Evolutionary conservation across 1,140 invertebrate species (phyloP), one percentile per base, ranked within the genome.

Genomic region (Hycleus cichorii): DNA sequence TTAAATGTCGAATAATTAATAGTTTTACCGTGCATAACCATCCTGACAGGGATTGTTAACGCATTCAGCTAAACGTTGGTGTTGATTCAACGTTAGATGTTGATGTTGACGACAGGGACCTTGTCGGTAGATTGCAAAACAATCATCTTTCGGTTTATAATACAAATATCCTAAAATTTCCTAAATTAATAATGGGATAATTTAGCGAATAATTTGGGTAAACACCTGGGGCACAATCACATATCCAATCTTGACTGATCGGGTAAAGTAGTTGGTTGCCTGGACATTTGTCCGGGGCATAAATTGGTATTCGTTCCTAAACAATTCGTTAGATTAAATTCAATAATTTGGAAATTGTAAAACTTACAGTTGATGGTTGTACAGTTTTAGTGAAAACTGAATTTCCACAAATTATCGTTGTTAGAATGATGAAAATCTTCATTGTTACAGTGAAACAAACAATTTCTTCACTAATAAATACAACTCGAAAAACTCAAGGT

Each of bases 211-310:
- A 18, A 18, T 18, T 18, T 18, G 18, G 32, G 4, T 32, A 32
- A 32, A 32, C 7, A 83, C 82, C 76, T 58, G 80, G 76, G 54
- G 74, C 79, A 66, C 86, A 88, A 57, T 87, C 85, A 57, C 85
- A 88, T 24, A 84, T 78, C 80, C 82, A 83, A 60, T 81, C 78
- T 77, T 53, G 71, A 72, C 51, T 80, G 78, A 61, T 82, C 0
- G 82, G 81, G 68, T 85, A 86, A 2, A 79, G 76, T 7, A 83
- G 64, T 72, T 87, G 83, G 63, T 84, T 80, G 46, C 77, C 71
- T 8, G 78, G 75, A 67, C 84, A 87, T 58, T 67, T 72, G 0
- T 74, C 72, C 9, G 82, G 81, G 39, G 77, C 71, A 49, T 73
- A 80, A 4, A 85, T 65, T 9, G 84, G 83, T 47, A 72, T 69